Base-by-base conservation (phyloP, 2,888 invertebrate genomes). In the Venusia cambrica region DNA sequence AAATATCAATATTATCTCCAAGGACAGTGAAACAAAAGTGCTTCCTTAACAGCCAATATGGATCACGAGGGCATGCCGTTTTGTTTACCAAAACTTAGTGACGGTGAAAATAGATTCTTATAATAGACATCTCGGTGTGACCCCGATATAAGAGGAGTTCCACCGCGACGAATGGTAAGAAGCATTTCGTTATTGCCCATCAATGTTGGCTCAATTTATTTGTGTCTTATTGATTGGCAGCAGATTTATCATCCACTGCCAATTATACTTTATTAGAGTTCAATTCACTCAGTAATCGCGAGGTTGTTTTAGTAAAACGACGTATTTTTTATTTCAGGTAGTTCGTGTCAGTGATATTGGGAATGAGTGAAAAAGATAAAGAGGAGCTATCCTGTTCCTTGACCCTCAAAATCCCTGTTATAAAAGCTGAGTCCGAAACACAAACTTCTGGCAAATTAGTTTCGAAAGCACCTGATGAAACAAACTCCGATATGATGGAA, bases 21-120 rank as follows among this genome's bases (percentile, higher is more conserved):
- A 47, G 38, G 38, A 45, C 24, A 27, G 27, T 34, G 38, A 28
- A 38, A 35, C 26, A 54, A 49, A 38, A 42, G 37, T 46, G 36
- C 20, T 29, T 20, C 3, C 5, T 39, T 8, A 41, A 48, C 52
- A 54, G 49, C 42, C 38, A 61, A 60, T 57, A 75, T 75, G 71
- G 57, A 63, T 63, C 48, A 52, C 45, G 42, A 27, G 38, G 43
- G 45, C 45, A 30, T 29, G 25, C 38, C 29, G 42, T 62, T 72
- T 72, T 76, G 77, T 78, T 77, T 78, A 76, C 69, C 44, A 43
- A 55, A 52, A 56, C 52, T 57, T 54, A 49, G 62, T 51, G 54
- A 56, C 43, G 62, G 65, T 69, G 41, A 58, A 81, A 84, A 87
- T 87, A 87, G 85, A 84, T 68, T 84, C 78, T 81, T 79, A 75